Evolutionary conservation across 92 coral and sea anemone species (phyloP), one percentile per base, ranked within the genome.

Genomic region (Siderastrea siderea): DNA sequence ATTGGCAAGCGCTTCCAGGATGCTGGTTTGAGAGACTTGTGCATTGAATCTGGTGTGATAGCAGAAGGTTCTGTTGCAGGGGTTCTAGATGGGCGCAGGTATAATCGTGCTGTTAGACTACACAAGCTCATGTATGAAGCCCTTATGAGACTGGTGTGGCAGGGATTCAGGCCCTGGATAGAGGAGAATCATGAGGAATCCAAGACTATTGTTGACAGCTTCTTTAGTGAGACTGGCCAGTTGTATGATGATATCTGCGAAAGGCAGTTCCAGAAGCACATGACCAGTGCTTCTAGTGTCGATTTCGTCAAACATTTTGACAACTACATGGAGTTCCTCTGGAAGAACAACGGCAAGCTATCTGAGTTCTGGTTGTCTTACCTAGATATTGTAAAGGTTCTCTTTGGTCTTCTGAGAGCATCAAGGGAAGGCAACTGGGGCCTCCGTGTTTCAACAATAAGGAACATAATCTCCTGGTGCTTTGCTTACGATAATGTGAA

Each of bases 1-100:
- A 87, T 90, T 72, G 90, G 93, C 12, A 79, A 77, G 77, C 71
- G 93, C 43, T 90, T 86, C 79, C 76, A 90, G 81, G 92, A 93
- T 61, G 90, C 94, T 1, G 96, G 96, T 44, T 68, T 93, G 71
- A 61, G 74, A 71, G 96, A 93, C 63, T 16, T 93, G 79, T 82
- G 81, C 74, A 63, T 89, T 7, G 96, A 93, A 64, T 86, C 96
- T 61, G 91, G 92, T 17, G 90, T 93, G 65, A 82, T 93, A 12
- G 93, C 38, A 26, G 38, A 26, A 26, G 38, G 38, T 26, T 26
- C 38, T 26, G 38, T 26, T 26, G 38, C 38, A 26, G 38, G 38
- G 38, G 38, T 26, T 26, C 38, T 26, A 26, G 38, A 26, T 26
- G 38, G 38, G 38, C 93, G 79, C 64, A 88, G 70, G 55, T 92